Evolutionary conservation across 2,888 invertebrate species (phyloP), one percentile per base, ranked within the genome.

Genomic region (Poecilus cupreus): DNA sequence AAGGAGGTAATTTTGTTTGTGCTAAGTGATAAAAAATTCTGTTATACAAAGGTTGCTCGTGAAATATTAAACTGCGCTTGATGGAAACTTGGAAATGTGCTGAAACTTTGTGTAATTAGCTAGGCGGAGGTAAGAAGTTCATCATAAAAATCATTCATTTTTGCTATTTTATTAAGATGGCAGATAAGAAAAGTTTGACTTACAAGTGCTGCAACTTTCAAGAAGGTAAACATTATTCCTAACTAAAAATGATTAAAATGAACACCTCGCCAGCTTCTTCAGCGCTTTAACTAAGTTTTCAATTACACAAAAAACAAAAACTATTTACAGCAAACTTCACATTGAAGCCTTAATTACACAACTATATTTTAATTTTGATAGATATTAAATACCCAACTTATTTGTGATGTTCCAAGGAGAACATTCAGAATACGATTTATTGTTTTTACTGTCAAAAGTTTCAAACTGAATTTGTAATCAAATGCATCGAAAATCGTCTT

Each of bases 71-170:
- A 43, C 13, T 72, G n/a, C 20, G 13, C 24, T 46, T 46, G 46
- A 70, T 43, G 43, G 43, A 72, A 72, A 72, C 72, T 72, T 46
- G 22, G 20, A 43, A 68, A 68, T 43, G 22, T 2, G 46, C 20
- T 39, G 20, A 22, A 74, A 75, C 49, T 75, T 75, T 51, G 20
- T 13, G 32, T 75, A 49, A 75, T 75, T 75, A 75, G 49, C 51
- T 49, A 32, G 75, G 22, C 26, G 60, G 24, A 4, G 43, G 11
- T 32, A 26, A 32, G 32, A 22, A 51, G 18, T 24, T 49, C 24
- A 32, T 75, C 75, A 16, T 75, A 75, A 75, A 75, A 75, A 75
- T 75, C 49, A 75, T 75, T 26, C 60, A 49, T 26, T 49, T 75
- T 75, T 49, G 13, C 39, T 70, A 70, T 70, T 70, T 70, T 70